Evolutionary conservation across 2,113 vertebrate genomes (phyloP), one percentile per base, ranked within the genome.

Genomic region (Mungos mungo): DNA sequence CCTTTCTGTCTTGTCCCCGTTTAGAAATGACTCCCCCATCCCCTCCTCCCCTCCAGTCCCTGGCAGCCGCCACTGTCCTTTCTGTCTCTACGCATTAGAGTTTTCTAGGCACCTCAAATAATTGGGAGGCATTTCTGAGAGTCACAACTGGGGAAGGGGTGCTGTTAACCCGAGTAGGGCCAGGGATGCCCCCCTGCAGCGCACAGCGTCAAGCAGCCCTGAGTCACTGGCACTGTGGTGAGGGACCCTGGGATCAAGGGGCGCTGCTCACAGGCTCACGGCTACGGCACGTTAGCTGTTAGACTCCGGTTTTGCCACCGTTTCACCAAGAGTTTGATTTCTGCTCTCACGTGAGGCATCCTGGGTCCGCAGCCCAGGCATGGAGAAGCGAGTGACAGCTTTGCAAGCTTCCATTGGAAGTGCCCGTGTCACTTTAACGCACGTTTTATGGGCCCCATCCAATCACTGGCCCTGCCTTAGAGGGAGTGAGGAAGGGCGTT

Each of bases 341-440:
- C 50, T 77, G 25, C 23, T 76, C 57, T 57, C 60, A 41, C 45
- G 1, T 0, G 29, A 41, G 57, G 3, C 23, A 27, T 11, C 2
- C 7, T 60, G 74, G 33, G 52, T 47, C 33, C 27, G 31, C 0
- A 2, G 52, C 35, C 23, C 7, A 57, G 45, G 35, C 3, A 0
- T 63, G 38, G 33, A 79, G 60, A 82, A 7, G 33, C 74, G 31
- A 74, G 38, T 23, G 35, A 14, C 31, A 57, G 35, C 81, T 82
- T 50, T 33, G 45, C 76, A 94, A 68, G 27, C 35, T 87, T 68
- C 68, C 57, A 41, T 45, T 11, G 31, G 83, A 76, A 60, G 29
- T 35, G 33, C 50, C 57, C 69, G 33, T 0, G 6, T 68, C 25
- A 82, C 38, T 83, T 82, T 66, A 11, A 12, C 35, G 35, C 66